Evolutionary conservation across 2,888 invertebrate species (phyloP).

Genomic region (Cryptocephalus primarius): DNA sequence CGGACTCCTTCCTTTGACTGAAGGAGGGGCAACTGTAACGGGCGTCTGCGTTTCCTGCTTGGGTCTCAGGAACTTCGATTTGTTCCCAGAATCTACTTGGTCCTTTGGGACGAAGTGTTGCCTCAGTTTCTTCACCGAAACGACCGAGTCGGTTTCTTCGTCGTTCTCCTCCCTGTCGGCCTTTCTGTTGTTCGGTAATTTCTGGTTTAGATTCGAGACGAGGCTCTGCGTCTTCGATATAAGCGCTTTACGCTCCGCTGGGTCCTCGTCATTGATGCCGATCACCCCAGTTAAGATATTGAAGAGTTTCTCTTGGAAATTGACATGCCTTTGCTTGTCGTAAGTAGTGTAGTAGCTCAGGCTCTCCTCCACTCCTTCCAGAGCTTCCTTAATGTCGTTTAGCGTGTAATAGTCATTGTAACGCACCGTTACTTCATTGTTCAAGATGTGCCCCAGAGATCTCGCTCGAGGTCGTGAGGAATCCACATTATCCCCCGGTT

Average conservation of each 20-base stretch:
- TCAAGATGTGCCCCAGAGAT: constrained; percentile 10
- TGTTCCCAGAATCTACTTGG: not conserved
- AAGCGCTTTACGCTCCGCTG: constrained; percentile 9
- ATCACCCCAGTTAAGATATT: constrained; percentile 16
- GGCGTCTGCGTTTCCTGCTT: not conserved
- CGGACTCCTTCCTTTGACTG: not conserved
- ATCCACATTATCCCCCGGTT: not conserved
- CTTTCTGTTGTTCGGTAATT: constrained; percentile 10
- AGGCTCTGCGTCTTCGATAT: constrained; percentile 14
- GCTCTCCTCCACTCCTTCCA: constrained; percentile 11
- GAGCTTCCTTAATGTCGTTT: constrained; percentile 15
- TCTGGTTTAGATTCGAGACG: constrained; percentile 14
- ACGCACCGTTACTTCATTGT: constrained; percentile 8
- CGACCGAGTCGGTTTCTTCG: not conserved
- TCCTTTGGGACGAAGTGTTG: not conserved
- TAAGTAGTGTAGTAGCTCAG: constrained; percentile 17
- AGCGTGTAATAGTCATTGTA: constrained; percentile 6
- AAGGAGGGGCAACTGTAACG: not conserved
- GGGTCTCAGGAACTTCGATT: not conserved
- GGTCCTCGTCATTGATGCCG: constrained; percentile 12
- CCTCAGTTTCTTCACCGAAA: constrained; percentile 7
- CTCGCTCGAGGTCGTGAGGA: constrained; percentile 6
- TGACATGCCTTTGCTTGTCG: constrained; percentile 19
- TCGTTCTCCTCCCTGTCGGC: not conserved
- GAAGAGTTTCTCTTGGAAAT: constrained; percentile 18